These are phyloP conservation scores for Planiliza haematocheilus DNA, from an alignment of 2,113 vertebrate genomes.

Conservation along the genomic window DNA sequence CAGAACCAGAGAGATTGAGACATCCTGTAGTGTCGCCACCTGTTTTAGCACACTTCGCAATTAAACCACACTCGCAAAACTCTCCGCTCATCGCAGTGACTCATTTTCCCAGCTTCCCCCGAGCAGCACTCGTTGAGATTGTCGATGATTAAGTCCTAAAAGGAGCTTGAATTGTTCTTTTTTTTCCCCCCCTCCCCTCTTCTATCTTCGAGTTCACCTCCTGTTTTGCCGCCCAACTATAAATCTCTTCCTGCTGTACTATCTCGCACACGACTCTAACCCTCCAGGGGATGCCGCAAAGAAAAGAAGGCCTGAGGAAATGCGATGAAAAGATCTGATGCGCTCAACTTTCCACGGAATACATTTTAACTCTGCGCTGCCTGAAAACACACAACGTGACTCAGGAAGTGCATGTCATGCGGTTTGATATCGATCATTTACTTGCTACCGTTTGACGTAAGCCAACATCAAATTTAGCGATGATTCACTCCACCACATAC, in stretches of 20 bases:
- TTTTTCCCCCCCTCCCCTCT: not conserved
- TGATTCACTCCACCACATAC: slow-evolving; percentile 43
- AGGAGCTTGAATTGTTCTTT: slow-evolving; percentile 30
- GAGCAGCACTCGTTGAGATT: slow-evolving; percentile 34
- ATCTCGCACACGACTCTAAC: slow-evolving; percentile 6
- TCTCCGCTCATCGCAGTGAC: slow-evolving; percentile 60
- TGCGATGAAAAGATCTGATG: not conserved
- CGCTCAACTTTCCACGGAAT: slow-evolving; percentile 33
- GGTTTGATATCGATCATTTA: slow-evolving; percentile 42
- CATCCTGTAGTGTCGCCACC: slow-evolving; percentile 79
- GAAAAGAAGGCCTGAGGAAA: not conserved
- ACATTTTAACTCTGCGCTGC: slow-evolving; percentile 23
- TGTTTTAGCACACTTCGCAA: slow-evolving; percentile 74
- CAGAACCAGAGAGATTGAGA: slow-evolving; percentile 59
- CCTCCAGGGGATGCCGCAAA: slow-evolving; percentile 6
- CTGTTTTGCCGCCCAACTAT: slow-evolving; percentile 9
- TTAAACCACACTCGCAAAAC: slow-evolving; percentile 69
- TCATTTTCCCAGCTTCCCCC: slow-evolving; percentile 71
- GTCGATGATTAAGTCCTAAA: slow-evolving; percentile 47
- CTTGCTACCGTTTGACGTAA: slow-evolving; percentile 25
- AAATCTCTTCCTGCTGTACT: slow-evolving; percentile 33
- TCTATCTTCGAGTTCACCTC: slow-evolving; percentile 35
- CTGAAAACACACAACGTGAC: slow-evolving; percentile 33
- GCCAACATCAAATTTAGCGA: slow-evolving; percentile 16
- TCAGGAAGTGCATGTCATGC: slow-evolving; percentile 32